Base-by-base conservation (phyloP, 2,797 vertebrate genomes). In the Tragelaphus oryx region DNA sequence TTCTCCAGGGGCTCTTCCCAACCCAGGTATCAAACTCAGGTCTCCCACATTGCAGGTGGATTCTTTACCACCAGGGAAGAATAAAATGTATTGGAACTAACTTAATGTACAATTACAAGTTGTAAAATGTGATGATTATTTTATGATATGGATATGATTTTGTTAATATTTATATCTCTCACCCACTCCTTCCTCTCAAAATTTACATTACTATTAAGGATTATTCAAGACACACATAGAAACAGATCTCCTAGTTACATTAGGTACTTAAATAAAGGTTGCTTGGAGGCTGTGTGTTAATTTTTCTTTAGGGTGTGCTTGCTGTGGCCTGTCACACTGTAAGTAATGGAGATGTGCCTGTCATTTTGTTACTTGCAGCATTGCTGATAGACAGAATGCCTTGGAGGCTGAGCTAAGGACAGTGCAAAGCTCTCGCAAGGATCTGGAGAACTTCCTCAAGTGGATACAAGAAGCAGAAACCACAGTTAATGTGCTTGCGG, bases 391-490 rank as follows among this genome's bases (percentile, higher is more conserved):
- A 81, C 99, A 99, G 95, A 98, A 97, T 76, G 98, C 98, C 90
- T 97, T 99, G 98, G 99, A 99, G 97, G 97, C 84, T 1, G 99
- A 99, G 24, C 98, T 99, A 93, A 99, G 99, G 97, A 97, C 96
- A 1, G 97, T 99, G 18, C 99, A 99, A 98, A 96, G 98, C 95
- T 99, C 99, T 57, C 99, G 99, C 75, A 98, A 98, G 96, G 99
- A 99, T 97, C 98, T 99, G 94, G 99, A 99, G 97, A 98, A 98
- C 95, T 99, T 99, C 96, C 98, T 99, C n/a, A 99, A 99, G 97
- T 99, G 99, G 99, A 98, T 99, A 65, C 99, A 99, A 96, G 99
- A 99, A 98, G 99, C 99, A 1, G 99, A 99, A 98, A 99, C 99
- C 0, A 99, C 99, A 0, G 98, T 99, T 86, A 99, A 99, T 12